phyloP scores from a whole-genome alignment of 2,797 vertebrate genomes.

The Cuculus canorus region DNA sequence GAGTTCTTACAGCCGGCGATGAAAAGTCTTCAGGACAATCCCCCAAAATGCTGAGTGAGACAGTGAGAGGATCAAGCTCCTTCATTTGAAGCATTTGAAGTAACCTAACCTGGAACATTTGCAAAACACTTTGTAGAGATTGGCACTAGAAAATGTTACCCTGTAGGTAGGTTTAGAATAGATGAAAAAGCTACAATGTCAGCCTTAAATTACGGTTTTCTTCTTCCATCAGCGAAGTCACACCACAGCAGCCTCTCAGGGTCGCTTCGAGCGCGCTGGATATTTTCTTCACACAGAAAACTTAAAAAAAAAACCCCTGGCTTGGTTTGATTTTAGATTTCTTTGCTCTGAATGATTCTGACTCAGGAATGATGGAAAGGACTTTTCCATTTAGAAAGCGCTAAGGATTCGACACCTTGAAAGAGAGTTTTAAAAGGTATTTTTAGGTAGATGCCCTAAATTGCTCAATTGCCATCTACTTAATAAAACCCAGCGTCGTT shows the following conservation, averaged over 20 bases:
- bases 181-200: not conserved
- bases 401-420: not conserved
- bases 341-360: not conserved
- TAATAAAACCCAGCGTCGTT: not conserved
- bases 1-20: not conserved
- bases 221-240: not conserved
- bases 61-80: not conserved
- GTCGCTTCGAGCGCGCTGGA: not conserved
- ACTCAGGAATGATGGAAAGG: not conserved
- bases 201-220: not conserved
- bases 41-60: slow-evolving; percentile 3
- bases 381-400: not conserved
- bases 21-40: not conserved
- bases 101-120: not conserved
- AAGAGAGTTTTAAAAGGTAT: not conserved
- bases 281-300: not conserved
- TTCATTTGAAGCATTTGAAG: not conserved
- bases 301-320: not conserved
- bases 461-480: not conserved
- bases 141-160: not conserved
- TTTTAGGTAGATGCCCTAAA: not conserved
- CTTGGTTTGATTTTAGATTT: not conserved
- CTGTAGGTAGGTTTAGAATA: not conserved
- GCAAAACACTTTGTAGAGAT: slow-evolving; percentile 4
- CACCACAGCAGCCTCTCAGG: not conserved